Percentiles rank a stretch among this genome's conserved stretches.
phyloP scores from a whole-genome alignment of 2,888 invertebrate species.

The Elmis aenea region DNA sequence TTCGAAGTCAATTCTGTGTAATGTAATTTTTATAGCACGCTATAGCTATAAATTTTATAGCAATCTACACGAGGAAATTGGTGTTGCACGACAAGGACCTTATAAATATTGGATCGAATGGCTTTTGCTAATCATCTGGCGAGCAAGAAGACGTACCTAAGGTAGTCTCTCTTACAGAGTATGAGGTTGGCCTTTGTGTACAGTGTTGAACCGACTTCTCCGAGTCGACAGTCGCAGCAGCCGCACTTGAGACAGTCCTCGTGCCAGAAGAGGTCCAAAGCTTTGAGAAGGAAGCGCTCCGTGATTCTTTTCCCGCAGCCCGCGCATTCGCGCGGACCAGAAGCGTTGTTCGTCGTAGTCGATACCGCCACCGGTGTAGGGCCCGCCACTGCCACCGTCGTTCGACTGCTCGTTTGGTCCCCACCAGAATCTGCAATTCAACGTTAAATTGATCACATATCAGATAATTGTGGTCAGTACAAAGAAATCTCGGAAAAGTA shows the following conservation, averaged over 20 bases:
- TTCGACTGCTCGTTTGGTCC: conserved; percentile 41
- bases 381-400: conserved; percentile 37
- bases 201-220: conserved; percentile 86
- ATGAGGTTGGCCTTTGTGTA: conserved; percentile 89
- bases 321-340: conserved; percentile 65
- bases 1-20: conserved; percentile 43
- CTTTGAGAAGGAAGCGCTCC: conserved; percentile 76
- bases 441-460: neutral
- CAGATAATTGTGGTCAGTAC: too few relatives aligned
- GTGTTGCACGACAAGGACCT: conserved; percentile 34
- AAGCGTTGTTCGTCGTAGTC: conserved; percentile 28
- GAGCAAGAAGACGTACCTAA: conserved; percentile 58
- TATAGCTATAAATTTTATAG: conserved; percentile 42
- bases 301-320: conserved; percentile 83
- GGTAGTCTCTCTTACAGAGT: conserved; percentile 86
- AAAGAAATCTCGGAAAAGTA: conserved; percentile 1
- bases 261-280: conserved; percentile 88
- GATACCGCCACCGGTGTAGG: conserved; percentile 33
- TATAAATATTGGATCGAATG: conserved; percentile 37
- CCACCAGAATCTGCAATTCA: conserved; percentile 40
- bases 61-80: conserved; percentile 41
- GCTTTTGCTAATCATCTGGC: conserved; percentile 32
- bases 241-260: conserved; percentile 91
- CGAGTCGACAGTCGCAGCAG: conserved; percentile 89
- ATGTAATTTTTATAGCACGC: conserved; percentile 43